A percentile compares a stretch with the other conserved stretches of the same genome.
Evolutionary conservation across 1,140 invertebrate species (phyloP).

Genomic region (Panagrolaimus sp.): DNA sequence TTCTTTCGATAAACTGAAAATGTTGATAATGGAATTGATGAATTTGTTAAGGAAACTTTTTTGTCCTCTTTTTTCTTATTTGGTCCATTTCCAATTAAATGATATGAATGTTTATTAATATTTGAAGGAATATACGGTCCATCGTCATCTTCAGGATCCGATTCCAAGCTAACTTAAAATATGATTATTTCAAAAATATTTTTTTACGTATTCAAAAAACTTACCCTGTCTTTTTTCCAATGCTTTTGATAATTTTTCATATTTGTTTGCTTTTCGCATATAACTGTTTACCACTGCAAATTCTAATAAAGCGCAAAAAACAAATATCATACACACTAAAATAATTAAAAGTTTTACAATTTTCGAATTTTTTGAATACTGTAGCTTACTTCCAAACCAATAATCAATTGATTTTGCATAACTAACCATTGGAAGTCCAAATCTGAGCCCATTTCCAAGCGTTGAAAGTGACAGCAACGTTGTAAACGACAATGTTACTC

Average conservation of each 20-base stretch:
- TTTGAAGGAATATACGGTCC: conserved; percentile 9
- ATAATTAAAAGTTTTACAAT: neutral
- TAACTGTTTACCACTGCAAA: conserved; percentile 56
- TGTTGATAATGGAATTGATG: neutral
- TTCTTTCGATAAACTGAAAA: conserved; percentile 1
- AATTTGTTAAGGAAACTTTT: neutral
- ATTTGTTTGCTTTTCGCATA: conserved; percentile 56
- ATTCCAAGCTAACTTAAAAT: conserved; percentile 15
- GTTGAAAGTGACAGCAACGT: conserved; percentile 55
- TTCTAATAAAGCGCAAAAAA: conserved; percentile 52
- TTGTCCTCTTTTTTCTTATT: neutral
- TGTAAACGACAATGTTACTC: conserved; percentile 56
- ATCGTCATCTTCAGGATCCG: neutral
- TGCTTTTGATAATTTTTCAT: conserved; percentile 46
- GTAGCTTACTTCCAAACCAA: conserved; percentile 41
- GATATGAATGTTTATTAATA: conserved; percentile 16
- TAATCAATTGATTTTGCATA: conserved; percentile 46
- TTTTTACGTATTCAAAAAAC: neutral
- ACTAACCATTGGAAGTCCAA: conserved; percentile 46
- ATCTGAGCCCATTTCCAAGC: conserved; percentile 44
- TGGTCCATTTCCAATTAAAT: conserved; percentile 1
- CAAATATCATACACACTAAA: conserved; percentile 54
- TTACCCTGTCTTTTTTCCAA: conserved; percentile 20
- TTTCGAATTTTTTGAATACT: neutral
- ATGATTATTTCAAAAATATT: conserved; percentile 6